These are phyloP conservation scores for Sebastes jordani DNA, from an alignment of 2,797 vertebrate genomes.

Conservation along the genomic window DNA sequence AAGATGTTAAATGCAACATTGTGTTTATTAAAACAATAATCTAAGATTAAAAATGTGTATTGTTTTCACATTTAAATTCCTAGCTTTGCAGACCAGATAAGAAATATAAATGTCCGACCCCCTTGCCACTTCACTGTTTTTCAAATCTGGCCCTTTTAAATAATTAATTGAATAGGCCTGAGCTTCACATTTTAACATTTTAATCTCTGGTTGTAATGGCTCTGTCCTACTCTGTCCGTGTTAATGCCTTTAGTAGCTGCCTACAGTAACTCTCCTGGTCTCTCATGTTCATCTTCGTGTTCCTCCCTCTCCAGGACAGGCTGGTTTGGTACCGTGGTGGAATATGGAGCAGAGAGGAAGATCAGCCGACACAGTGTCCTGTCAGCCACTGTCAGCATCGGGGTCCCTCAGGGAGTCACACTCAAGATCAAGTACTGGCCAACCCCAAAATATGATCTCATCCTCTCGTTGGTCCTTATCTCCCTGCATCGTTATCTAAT, in stretches of 20 bases:
- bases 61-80: no score
- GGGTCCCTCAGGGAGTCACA: constrained; percentile 96
- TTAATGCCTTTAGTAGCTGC: background rate
- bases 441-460: constrained; percentile 20
- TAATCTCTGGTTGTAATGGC: background rate
- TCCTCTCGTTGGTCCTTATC: background rate
- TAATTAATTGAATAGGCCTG: no score
- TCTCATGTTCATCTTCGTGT: constrained; percentile 11
- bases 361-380: constrained; percentile 96
- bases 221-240: background rate
- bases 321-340: constrained; percentile 95
- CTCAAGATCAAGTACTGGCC: constrained; percentile 93
- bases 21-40: no score
- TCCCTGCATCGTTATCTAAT: background rate
- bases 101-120: no score
- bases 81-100: no score
- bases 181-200: background rate
- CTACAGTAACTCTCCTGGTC: background rate
- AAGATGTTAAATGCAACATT: no score
- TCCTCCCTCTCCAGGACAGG: constrained; percentile 84
- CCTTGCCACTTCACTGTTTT: no score
- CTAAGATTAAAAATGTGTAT: no score
- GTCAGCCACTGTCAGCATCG: constrained; percentile 93
- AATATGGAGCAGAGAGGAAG: constrained; percentile 97
- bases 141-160: no score